Base-by-base conservation (phyloP, 2,797 vertebrate species). In the Leuciscus waleckii region DNA sequence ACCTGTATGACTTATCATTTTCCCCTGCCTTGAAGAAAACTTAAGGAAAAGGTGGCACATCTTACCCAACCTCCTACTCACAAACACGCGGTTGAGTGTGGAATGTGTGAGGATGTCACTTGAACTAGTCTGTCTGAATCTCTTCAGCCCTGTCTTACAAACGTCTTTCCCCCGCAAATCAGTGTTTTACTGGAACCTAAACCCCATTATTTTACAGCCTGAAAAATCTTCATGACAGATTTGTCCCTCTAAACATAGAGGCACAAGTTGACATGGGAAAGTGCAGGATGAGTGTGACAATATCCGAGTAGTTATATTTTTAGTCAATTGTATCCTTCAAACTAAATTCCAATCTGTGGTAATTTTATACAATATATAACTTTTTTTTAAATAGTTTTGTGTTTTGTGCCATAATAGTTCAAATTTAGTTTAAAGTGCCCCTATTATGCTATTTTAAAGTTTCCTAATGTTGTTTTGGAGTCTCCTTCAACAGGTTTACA, bases 101-200 rank as follows among this genome's bases (percentile, higher is more conserved):
- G 43, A 56, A 73, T 46, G 43, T 46, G 70, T 70, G 63, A 76
- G 77, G 49, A 43, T 85, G 49, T 69, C n/a, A 65, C 79, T 43
- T 87, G 51, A 26, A 79, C 43, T 2, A 1, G 21, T 19, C 32
- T 54, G 35, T 46, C 63, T 83, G 69, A 61, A 79, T 81, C 39
- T 79, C 51, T 56, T 43, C 49, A 70, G 81, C 23, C 67, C 10
- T 65, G 54, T 49, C 70, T 75, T 68, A 73, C 81, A 86, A 88
- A 86, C 9, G 23, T 71, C 80, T 19, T 71, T 84, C 81, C 49
- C 61, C 19, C 4, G 2, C 49, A 67, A 77, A 81, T 86, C 51
- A 68, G 23, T 54, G 43, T 84, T 85, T 87, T 79, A 82, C 73
- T 78, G 71, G 51, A 73, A 68, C 32, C 10, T 82, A 71, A 85